phyloP scores from a whole-genome alignment of 2,888 invertebrate species.

The Eurytoma adleriae region DNA sequence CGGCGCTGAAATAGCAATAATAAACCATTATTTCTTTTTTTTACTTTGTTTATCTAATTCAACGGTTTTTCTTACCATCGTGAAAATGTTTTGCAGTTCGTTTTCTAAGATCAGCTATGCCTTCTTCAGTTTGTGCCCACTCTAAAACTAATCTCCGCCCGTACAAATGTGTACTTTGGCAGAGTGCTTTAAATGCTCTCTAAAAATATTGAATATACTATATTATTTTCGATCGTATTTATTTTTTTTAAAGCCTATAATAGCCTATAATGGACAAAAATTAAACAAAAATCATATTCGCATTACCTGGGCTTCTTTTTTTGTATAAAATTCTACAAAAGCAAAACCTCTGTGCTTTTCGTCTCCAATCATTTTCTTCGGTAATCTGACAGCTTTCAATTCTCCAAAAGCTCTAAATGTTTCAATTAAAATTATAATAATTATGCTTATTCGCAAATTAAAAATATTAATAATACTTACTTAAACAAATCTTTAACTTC shows the following conservation, averaged over 20 bases:
- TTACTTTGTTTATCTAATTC: background rate
- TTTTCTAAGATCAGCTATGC: constrained; percentile 88
- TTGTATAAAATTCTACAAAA: constrained; percentile 94
- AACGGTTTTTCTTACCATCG: constrained; percentile 65
- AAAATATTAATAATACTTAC: constrained; percentile 77
- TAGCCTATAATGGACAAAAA: constrained; percentile 12
- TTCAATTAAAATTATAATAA: background rate
- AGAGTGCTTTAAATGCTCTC: constrained; percentile 94
- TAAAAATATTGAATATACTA: constrained; percentile 73
- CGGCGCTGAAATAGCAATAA: constrained; percentile 61
- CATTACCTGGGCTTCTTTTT: constrained; percentile 92
- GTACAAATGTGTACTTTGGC: constrained; percentile 98
- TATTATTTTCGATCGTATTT: background rate
- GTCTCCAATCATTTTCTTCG: constrained; percentile 89
- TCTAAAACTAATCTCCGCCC: constrained; percentile 96
- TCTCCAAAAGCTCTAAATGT: constrained; percentile 91
- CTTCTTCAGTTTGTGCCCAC: constrained; percentile 92
- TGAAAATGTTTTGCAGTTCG: constrained; percentile 86
- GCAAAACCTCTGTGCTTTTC: constrained; percentile 96
- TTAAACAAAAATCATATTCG: background rate
- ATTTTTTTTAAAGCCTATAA: background rate
- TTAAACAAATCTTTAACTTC: constrained; percentile 93
- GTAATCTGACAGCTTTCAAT: constrained; percentile 91
- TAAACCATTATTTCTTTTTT: constrained; percentile 7
- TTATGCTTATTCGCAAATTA: background rate